Percentiles rank a stretch among this genome's conserved stretches.
Evolutionary conservation across 2,113 vertebrate species (phyloP).

Genomic region (Anguilla japonica): DNA sequence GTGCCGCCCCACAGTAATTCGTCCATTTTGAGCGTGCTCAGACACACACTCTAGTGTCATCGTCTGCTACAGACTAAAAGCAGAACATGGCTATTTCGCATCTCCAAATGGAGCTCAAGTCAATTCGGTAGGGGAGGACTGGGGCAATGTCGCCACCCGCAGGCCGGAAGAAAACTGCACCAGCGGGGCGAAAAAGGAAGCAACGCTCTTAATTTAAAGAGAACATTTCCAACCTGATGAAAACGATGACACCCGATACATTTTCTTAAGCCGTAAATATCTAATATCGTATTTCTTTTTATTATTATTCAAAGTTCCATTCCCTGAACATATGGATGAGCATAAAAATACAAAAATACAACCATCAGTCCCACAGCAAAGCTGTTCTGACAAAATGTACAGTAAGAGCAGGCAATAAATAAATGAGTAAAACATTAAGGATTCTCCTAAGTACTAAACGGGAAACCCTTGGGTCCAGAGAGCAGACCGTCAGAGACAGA

Average conservation of each 20-base stretch:
- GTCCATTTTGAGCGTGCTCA: background rate
- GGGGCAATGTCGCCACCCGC: slow-evolving; percentile 60
- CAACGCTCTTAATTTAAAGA: background rate
- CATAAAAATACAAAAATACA: background rate
- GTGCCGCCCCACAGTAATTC: background rate
- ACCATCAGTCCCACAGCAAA: background rate
- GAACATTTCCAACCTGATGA: background rate
- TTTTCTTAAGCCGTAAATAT: background rate
- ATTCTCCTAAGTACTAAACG: too few relatives aligned
- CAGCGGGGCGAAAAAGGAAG: background rate
- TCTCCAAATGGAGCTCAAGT: background rate
- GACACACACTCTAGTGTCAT: background rate
- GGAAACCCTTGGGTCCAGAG: background rate
- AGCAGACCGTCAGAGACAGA: background rate
- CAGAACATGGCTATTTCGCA: slow-evolving; percentile 10
- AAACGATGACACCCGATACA: background rate
- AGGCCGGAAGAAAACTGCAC: slow-evolving; percentile 28
- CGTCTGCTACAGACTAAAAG: slow-evolving; percentile 15
- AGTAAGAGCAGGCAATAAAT: background rate
- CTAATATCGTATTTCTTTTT: too few relatives aligned
- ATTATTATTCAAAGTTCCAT: too few relatives aligned
- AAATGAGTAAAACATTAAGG: too few relatives aligned
- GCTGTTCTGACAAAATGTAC: background rate
- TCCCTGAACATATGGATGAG: background rate
- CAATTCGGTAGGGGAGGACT: background rate